Percentiles rank a stretch among this genome's conserved stretches.
These are phyloP conservation scores for Leptinotarsa defecta DNA, from an alignment of 1,140 invertebrate genomes.

Conservation along the genomic window DNA sequence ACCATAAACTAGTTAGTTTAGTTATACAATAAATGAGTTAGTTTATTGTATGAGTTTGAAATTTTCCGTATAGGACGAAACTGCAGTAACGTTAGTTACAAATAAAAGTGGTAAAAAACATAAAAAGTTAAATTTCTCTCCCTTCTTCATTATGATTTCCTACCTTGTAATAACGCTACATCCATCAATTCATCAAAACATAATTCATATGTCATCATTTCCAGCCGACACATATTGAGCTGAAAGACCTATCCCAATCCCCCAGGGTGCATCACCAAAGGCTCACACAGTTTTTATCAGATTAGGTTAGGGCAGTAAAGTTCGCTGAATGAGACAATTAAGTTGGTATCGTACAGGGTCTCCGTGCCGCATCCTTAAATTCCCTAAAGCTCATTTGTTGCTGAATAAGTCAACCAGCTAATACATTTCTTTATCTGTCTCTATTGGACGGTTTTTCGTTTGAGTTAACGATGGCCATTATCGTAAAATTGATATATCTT, in stretches of 20 bases:
- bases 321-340: background rate
- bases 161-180: no score
- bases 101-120: no score
- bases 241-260: background rate
- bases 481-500: background rate
- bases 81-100: no score
- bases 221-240: background rate
- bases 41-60: no score
- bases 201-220: no score
- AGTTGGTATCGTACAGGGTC: background rate
- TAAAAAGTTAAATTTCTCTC: no score
- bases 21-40: no score
- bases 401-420: background rate
- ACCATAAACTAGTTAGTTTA: no score
- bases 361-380: background rate
- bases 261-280: background rate
- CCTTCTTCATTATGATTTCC: no score
- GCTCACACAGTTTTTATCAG: constrained; percentile 5
- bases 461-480: background rate
- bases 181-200: no score
- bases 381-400: background rate
- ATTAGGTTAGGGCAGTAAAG: background rate
- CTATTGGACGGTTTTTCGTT: background rate
- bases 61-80: no score
- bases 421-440: constrained; percentile 4